Base-by-base conservation (phyloP, 2,113 vertebrate species). In the Cnemophilus loriae region DNA sequence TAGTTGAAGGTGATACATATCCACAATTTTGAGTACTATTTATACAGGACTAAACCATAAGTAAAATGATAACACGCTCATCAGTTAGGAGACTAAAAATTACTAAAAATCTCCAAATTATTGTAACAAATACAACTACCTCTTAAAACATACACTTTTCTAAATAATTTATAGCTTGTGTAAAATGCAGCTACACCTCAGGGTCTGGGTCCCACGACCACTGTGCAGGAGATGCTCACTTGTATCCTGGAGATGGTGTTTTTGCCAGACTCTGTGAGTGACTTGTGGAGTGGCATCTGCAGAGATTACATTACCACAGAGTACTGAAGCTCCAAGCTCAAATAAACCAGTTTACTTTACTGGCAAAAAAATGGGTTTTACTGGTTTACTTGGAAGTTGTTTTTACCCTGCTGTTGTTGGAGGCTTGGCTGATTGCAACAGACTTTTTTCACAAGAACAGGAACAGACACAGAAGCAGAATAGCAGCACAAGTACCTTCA, bases 11-110 rank as follows among this genome's bases (percentile, higher is more conserved):
- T 44, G 41, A 59, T 27, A 61, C 7, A 24, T 8, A 37, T 9
- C 28, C 33, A 76, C 30, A 42, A 3, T 68, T 77, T 30, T 52
- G 15, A 89, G 19, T 22, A 18, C 32, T 52, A 55, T 60, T 86
- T 47, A 47, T 44, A 52, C 3, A 76, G 27, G 23, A 93, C 56
- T 69, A 61, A 65, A 74, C 27, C 30, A 71, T 69, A 80, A 76
- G 11, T 13, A 76, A 13, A 8, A 26, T 16, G 26, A 37, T 20
- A 59, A 16, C 7, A 16, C 15, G 7, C 47, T 84, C 32, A 41
- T 47, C 18, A 26, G 46, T 90, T 94, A 69, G 63, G 42, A 90
- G 65, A 92, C 92, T 83, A 93, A 87, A 93, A 96, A 83, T 71
- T 78, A 91, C 84, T 83, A n/a, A 46, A 94, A 87, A 90, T 68